Conservation (phyloP, 2,888 invertebrate species). For the Eilema griseolum region DNA sequence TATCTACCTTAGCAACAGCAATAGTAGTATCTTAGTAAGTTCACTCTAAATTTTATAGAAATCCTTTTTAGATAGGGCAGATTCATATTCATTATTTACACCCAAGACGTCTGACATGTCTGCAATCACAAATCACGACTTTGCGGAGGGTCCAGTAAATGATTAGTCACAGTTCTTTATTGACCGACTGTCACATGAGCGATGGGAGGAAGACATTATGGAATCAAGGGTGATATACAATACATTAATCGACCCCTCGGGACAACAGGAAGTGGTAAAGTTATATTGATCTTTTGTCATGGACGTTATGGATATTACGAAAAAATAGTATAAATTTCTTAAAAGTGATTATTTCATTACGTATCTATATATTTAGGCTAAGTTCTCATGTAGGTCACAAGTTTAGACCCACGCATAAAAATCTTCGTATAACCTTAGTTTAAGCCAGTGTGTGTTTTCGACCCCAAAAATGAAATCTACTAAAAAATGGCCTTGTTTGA, state of each 20-base stretch:
- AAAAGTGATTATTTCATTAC: too few relatives aligned
- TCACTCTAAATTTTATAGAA: too few relatives aligned
- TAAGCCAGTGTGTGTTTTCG: too few relatives aligned
- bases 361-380: too few relatives aligned
- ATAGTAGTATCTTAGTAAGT: too few relatives aligned
- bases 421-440: too few relatives aligned
- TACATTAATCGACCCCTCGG: slow-evolving; percentile 21
- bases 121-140: background rate
- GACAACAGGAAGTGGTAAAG: slow-evolving; percentile 19
- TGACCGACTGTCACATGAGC: slow-evolving; percentile 1
- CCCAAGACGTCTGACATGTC: background rate
- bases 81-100: background rate
- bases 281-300: slow-evolving; percentile 17
- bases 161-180: slow-evolving; percentile 9
- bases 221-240: slow-evolving; percentile 19
- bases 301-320: slow-evolving; percentile 1
- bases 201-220: slow-evolving; percentile 11
- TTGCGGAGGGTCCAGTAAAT: background rate
- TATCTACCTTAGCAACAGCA: too few relatives aligned
- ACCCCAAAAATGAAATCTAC: too few relatives aligned
- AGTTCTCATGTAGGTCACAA: too few relatives aligned
- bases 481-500: too few relatives aligned
- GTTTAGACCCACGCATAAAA: too few relatives aligned
- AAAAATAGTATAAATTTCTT: background rate
- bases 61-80: background rate